Percentiles rank a stretch among this genome's conserved stretches.
Conservation (phyloP, 37 sponge, comb jelly and placozoan species). For the Cliona cf. orientalis region DNA sequence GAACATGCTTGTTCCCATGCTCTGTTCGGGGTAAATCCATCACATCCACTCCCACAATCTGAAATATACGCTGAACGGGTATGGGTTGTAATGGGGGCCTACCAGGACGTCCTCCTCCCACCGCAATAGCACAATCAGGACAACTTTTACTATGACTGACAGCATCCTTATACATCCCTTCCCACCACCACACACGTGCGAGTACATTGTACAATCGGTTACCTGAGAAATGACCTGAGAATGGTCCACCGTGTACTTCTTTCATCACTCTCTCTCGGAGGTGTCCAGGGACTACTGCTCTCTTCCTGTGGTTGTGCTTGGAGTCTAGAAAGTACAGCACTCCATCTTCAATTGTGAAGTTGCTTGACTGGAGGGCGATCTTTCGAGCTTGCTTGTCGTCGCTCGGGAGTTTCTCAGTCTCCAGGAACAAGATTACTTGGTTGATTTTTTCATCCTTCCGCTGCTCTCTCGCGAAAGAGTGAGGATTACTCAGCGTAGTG, state of each 20-base stretch:
- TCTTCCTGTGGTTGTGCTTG: slow-evolving; percentile 33
- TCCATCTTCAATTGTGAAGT: slow-evolving; percentile 39
- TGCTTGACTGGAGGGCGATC: slow-evolving; percentile 16
- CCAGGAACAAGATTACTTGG: slow-evolving; percentile 33
- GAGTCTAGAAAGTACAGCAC: slow-evolving; percentile 51
- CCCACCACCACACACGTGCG: slow-evolving; percentile 52
- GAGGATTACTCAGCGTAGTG: no score
- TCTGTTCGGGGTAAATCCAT: no score
- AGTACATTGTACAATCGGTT: slow-evolving; percentile 31
- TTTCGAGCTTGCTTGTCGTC: slow-evolving; percentile 17
- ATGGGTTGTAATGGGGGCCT: slow-evolving; percentile 67
- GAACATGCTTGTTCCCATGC: no score
- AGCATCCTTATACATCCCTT: slow-evolving; percentile 56
- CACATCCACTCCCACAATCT: no score
- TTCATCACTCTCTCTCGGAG: slow-evolving; percentile 33
- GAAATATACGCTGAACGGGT: slow-evolving; percentile 46
- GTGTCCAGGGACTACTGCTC: slow-evolving; percentile 58
- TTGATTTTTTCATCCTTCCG: slow-evolving; percentile 45
- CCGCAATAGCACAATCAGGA: slow-evolving; percentile 59
- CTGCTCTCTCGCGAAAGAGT: slow-evolving; percentile 38
- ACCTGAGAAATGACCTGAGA: slow-evolving; percentile 71
- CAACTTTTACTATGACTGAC: slow-evolving; percentile 23
- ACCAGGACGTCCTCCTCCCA: neutral
- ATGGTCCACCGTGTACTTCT: slow-evolving; percentile 48
- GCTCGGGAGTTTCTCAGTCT: slow-evolving; percentile 33